These are phyloP conservation scores for Atrichornis clamosus DNA, from an alignment of 2,113 vertebrate genomes.

Conservation along the genomic window DNA sequence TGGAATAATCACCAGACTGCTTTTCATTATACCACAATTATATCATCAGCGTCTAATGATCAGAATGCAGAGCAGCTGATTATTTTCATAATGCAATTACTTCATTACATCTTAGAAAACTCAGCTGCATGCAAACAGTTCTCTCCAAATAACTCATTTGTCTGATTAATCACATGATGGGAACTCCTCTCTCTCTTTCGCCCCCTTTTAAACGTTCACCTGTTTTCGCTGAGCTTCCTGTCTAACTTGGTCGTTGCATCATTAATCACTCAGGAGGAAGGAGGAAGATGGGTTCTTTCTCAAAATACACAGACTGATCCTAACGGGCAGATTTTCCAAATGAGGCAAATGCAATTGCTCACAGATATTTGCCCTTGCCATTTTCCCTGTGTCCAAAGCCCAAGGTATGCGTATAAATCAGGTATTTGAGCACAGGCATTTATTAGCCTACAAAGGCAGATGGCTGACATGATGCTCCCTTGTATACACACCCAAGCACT, in stretches of 20 bases:
- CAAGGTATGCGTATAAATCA: neutral
- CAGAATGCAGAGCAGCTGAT: constrained; percentile 57
- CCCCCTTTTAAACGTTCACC: neutral
- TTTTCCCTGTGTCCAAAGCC: neutral
- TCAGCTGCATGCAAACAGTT: constrained; percentile 20
- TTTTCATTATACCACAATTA: constrained; percentile 68
- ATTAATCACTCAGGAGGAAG: neutral
- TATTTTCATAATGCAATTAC: constrained; percentile 63
- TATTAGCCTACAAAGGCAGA: neutral
- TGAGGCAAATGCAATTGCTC: neutral
- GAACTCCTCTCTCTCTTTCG: neutral
- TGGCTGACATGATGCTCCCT: neutral
- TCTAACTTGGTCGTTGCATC: neutral
- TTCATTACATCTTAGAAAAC: constrained; percentile 33
- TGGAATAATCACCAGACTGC: constrained; percentile 62
- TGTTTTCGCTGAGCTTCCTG: neutral
- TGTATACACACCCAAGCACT: neutral
- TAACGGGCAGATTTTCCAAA: neutral
- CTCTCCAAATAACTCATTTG: constrained; percentile 22
- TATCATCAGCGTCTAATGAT: constrained; percentile 64
- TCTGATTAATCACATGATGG: neutral
- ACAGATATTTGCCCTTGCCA: neutral
- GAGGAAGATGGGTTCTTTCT: neutral
- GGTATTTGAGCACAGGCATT: neutral
- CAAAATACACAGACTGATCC: neutral